Evolutionary conservation across 92 coral and sea anemone species (phyloP).

Genomic region (Porites lobata): DNA sequence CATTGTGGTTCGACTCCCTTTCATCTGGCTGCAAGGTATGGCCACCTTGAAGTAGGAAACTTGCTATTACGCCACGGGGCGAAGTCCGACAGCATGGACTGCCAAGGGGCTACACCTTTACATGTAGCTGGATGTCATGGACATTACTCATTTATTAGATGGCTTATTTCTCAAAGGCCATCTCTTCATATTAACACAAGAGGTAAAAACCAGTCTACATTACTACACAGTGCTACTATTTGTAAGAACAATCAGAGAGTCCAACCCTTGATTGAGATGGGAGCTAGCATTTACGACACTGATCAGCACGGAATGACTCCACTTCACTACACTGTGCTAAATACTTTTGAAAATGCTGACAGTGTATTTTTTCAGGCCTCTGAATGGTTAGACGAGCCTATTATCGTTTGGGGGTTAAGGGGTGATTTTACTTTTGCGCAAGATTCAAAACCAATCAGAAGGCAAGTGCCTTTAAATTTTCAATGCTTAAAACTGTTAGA

Average conservation of each 20-base stretch:
- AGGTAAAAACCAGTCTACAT: slow-evolving; percentile 63
- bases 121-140: slow-evolving; percentile 82
- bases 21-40: slow-evolving; percentile 63
- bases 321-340: slow-evolving; percentile 57
- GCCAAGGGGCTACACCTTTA: slow-evolving; percentile 68
- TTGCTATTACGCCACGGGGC: slow-evolving; percentile 61
- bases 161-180: slow-evolving; percentile 31
- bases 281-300: slow-evolving; percentile 24
- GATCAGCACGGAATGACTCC: slow-evolving; percentile 59
- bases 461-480: background rate
- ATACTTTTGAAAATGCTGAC: background rate
- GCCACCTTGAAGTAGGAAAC: slow-evolving; percentile 22
- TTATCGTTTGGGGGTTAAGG: slow-evolving; percentile 8
- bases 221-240: slow-evolving; percentile 57
- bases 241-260: slow-evolving; percentile 24
- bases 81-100: slow-evolving; percentile 30
- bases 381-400: background rate
- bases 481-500: slow-evolving; percentile 11
- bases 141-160: slow-evolving; percentile 52
- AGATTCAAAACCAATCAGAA: background rate
- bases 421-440: background rate
- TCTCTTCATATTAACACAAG: slow-evolving; percentile 9
- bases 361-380: background rate
- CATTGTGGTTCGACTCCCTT: slow-evolving; percentile 55
- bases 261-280: slow-evolving; percentile 28